Percentiles rank a stretch among this genome's conserved stretches.
phyloP scores from a whole-genome alignment of 2,113 vertebrate species.

The Paratilapia polleni region DNA sequence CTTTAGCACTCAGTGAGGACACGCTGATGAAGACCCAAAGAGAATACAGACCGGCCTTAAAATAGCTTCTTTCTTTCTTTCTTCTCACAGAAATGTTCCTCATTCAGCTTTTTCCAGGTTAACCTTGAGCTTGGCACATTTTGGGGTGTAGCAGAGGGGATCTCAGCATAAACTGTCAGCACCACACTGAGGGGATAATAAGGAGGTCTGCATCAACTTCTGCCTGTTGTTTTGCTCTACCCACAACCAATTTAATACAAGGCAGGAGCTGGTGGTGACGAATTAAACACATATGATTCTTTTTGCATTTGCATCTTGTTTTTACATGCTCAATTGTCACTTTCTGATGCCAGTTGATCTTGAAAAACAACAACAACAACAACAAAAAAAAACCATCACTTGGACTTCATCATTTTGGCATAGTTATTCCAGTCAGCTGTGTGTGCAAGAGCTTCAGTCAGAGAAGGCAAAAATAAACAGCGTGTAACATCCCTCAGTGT shows the following conservation, averaged over 20 bases:
- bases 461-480: not conserved
- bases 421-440: not conserved
- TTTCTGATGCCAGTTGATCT: not conserved
- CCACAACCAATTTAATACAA: not conserved
- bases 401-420: not conserved
- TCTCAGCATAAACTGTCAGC: slow-evolving; percentile 27
- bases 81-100: slow-evolving; percentile 23
- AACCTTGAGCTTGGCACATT: slow-evolving; percentile 52
- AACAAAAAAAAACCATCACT: not conserved
- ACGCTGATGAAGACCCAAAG: slow-evolving; percentile 9
- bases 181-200: slow-evolving; percentile 32
- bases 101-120: slow-evolving; percentile 26
- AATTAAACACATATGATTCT: not conserved
- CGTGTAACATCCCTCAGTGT: not conserved
- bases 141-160: slow-evolving; percentile 7
- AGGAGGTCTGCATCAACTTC: slow-evolving; percentile 7
- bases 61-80: slow-evolving; percentile 26
- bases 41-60: not conserved
- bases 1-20: not conserved
- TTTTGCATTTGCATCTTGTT: not conserved
- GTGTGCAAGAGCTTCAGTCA: not conserved
- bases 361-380: too few relatives aligned
- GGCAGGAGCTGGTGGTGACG: not conserved
- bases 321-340: not conserved
- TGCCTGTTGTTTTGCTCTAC: not conserved